Conservation (phyloP, 2,797 vertebrate genomes). For the Cryptoblepharus egeriae region DNA sequence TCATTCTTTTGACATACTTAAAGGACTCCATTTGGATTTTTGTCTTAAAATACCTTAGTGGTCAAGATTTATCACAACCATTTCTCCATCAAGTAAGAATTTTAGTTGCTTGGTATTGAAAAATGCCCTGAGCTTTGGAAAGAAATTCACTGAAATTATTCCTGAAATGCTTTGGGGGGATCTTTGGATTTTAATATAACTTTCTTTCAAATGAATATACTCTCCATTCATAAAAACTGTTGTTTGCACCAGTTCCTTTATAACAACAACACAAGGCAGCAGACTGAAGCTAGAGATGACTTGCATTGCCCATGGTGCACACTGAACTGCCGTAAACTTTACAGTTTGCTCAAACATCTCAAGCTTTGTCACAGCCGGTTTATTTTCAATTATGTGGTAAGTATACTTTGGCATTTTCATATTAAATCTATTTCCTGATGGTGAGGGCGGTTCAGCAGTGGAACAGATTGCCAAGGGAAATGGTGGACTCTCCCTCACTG, state of each 20-base stretch:
- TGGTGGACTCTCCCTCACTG: too few species aligned
- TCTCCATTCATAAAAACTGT: slow-evolving; percentile 31
- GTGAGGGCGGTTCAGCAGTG: too few species aligned
- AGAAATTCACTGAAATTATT: background rate
- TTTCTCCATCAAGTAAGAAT: background rate
- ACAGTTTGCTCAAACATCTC: slow-evolving; percentile 98
- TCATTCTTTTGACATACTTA: background rate
- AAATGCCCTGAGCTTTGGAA: background rate
- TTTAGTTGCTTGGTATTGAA: background rate
- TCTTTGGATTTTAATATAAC: background rate
- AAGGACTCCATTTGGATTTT: background rate
- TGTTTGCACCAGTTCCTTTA: slow-evolving; percentile 88
- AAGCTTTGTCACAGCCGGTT: slow-evolving; percentile 98
- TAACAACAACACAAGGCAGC: slow-evolving; percentile 97
- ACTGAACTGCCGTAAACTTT: slow-evolving; percentile 96
- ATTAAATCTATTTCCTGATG: background rate
- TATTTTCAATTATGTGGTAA: slow-evolving; percentile 99
- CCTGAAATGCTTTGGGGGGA: slow-evolving; percentile 25
- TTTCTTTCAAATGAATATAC: background rate
- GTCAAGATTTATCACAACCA: too few species aligned
- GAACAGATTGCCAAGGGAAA: too few species aligned
- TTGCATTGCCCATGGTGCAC: slow-evolving; percentile 99
- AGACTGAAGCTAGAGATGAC: slow-evolving; percentile 96
- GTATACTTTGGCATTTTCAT: slow-evolving; percentile 56
- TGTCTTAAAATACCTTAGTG: background rate